These are phyloP conservation scores for Lathamus discolor DNA, from an alignment of 2,113 vertebrate genomes.

Conservation along the genomic window DNA sequence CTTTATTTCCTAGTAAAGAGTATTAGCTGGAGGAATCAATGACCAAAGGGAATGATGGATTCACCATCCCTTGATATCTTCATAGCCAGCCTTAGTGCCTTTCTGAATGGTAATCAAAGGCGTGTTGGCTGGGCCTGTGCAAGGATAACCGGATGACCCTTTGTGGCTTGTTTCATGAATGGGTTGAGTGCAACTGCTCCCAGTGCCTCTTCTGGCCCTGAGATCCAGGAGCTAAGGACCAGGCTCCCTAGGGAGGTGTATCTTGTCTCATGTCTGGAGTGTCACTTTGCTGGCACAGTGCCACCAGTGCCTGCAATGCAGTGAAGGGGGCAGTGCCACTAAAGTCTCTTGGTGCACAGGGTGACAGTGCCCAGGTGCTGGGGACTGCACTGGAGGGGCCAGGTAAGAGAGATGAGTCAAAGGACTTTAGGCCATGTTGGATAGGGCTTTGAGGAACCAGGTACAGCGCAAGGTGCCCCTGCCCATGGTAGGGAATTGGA, in stretches of 20 bases:
- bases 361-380: too few species aligned
- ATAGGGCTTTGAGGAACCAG: not conserved
- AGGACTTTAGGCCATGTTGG: not conserved
- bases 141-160: not conserved
- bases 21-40: slow-evolving; percentile 36
- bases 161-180: not conserved
- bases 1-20: not conserved
- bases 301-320: not conserved
- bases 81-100: not conserved
- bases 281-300: not conserved
- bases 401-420: not conserved
- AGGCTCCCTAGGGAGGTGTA: not conserved
- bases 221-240: not conserved
- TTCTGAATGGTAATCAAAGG: not conserved
- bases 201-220: not conserved
- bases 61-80: slow-evolving; percentile 9
- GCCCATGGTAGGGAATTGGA: not conserved
- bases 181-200: not conserved
- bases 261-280: not conserved
- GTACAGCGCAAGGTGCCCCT: not conserved
- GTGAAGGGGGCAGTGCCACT: not conserved
- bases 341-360: not conserved
- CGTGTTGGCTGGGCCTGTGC: not conserved
- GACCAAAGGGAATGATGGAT: slow-evolving; percentile 2
- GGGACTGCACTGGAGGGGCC: not conserved